Percentiles rank a stretch among this genome's conserved stretches.
Conservation (phyloP, 2,888 invertebrate genomes). For the Epinotia demarniana region DNA sequence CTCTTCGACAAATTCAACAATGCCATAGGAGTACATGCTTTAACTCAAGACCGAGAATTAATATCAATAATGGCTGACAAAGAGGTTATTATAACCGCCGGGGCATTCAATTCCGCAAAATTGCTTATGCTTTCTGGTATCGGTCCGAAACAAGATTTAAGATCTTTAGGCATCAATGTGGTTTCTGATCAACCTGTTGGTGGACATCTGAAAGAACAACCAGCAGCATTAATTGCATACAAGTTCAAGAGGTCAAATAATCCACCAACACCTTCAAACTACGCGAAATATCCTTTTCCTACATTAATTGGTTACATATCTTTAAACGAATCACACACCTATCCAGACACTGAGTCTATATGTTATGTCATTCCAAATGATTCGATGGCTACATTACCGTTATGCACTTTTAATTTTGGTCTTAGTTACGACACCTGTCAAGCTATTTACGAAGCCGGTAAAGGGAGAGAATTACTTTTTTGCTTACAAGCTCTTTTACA, state of each 20-base stretch:
- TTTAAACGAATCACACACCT: neutral
- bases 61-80: slow-evolving; percentile 50
- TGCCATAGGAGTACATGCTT: slow-evolving; percentile 64
- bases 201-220: slow-evolving; percentile 70
- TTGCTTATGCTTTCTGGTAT: slow-evolving; percentile 72
- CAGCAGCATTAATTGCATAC: slow-evolving; percentile 14
- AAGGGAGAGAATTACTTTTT: no score
- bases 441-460: no score
- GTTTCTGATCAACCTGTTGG: slow-evolving; percentile 66
- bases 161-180: slow-evolving; percentile 56
- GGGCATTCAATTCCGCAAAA: slow-evolving; percentile 68
- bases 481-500: no score
- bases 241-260: neutral
- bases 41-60: slow-evolving; percentile 55
- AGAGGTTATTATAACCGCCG: slow-evolving; percentile 71
- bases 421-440: no score
- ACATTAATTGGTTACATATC: neutral
- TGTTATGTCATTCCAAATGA: no score
- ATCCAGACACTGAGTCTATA: no score
- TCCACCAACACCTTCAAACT: neutral
- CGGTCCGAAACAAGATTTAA: slow-evolving; percentile 62
- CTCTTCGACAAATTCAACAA: slow-evolving; percentile 69
- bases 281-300: neutral
- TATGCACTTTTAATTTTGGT: no score
- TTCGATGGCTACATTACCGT: no score